A percentile compares a stretch with the other conserved stretches of the same genome.
Evolutionary conservation across 1,140 invertebrate genomes (phyloP).

Genomic region (Trissolcus basalis): DNA sequence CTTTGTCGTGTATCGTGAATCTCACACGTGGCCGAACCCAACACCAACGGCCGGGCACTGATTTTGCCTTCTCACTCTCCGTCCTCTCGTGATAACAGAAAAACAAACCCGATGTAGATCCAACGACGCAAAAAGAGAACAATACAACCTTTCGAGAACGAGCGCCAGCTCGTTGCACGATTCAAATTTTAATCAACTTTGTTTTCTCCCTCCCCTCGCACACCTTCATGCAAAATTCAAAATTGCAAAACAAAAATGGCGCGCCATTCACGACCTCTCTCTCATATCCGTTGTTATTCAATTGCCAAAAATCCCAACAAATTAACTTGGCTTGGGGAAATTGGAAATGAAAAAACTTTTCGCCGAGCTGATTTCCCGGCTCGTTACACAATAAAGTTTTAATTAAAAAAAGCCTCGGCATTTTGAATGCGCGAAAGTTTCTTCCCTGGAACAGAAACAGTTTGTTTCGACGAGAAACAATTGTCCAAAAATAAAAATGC

Average conservation of each 20-base stretch:
- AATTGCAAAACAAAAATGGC: too few species aligned
- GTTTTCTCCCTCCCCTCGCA: too few species aligned
- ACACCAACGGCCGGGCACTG: conserved; percentile 2
- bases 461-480: too few species aligned
- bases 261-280: too few species aligned
- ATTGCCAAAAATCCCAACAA: too few species aligned
- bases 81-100: conserved; percentile 22
- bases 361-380: conserved; percentile 10
- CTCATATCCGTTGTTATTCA: not conserved
- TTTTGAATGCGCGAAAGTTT: conserved; percentile 13
- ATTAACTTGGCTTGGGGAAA: too few species aligned
- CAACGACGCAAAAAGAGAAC: conserved; percentile 18
- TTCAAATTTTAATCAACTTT: too few species aligned
- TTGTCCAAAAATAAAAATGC: too few species aligned
- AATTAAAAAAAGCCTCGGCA: conserved; percentile 21
- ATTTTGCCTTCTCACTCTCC: conserved; percentile 20
- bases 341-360: conserved; percentile 18
- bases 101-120: conserved; percentile 32
- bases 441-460: too few species aligned
- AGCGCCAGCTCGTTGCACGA: too few species aligned
- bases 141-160: not conserved
- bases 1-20: conserved; percentile 46
- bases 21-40: conserved; percentile 26
- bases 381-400: conserved; percentile 29
- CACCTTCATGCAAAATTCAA: too few species aligned